Evolutionary conservation across 2,888 invertebrate species (phyloP).

Genomic region (Augochlorella aurata): DNA sequence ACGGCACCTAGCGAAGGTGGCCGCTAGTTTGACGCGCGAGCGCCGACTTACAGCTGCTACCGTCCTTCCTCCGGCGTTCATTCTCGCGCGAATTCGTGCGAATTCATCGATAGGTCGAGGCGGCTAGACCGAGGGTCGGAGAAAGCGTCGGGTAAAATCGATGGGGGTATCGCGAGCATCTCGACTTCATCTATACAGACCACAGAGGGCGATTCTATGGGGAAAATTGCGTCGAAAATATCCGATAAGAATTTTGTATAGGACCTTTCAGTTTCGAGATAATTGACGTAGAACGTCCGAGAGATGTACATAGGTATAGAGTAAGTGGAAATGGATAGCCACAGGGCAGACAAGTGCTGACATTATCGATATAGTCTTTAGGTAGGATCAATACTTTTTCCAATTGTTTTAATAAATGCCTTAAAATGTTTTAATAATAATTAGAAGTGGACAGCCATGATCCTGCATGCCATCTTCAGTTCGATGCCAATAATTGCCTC

Average conservation of each 20-base stretch:
- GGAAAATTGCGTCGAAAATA: background rate
- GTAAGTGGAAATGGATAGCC: background rate
- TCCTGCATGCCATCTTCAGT: too few species aligned
- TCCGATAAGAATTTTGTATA: background rate
- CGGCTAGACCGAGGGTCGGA: too few species aligned
- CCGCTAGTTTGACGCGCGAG: conserved; percentile 62
- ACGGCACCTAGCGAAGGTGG: conserved; percentile 61
- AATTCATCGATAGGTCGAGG: too few species aligned
- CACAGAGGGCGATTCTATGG: background rate
- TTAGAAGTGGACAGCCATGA: too few species aligned
- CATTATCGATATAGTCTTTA: too few species aligned
- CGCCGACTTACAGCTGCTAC: conserved; percentile 46
- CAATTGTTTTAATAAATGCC: too few species aligned
- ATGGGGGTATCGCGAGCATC: background rate
- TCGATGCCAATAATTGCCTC: too few species aligned
- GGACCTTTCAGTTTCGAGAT: background rate
- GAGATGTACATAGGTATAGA: too few species aligned
- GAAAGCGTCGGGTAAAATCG: background rate
- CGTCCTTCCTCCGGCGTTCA: background rate
- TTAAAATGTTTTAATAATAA: too few species aligned
- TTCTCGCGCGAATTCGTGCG: background rate
- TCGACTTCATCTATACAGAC: background rate
- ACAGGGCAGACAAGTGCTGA: background rate
- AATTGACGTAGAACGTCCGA: background rate
- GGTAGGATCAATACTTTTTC: too few species aligned